phyloP scores from a whole-genome alignment of 2,797 vertebrate genomes.

The Arnoldichthys spilopterus region DNA sequence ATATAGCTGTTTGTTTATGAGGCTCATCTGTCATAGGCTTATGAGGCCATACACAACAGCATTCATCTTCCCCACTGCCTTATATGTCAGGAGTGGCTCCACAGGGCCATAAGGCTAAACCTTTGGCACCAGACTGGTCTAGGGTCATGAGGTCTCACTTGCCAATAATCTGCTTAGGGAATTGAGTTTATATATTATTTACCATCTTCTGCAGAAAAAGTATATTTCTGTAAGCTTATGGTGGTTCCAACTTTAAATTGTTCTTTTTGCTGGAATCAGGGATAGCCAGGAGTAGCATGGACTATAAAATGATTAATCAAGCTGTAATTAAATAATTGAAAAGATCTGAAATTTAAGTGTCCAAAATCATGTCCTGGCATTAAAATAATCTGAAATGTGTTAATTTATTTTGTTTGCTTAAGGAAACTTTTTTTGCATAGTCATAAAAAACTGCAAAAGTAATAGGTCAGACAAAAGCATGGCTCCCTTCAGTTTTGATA shows the following conservation, averaged over 20 bases:
- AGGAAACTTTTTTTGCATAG: too few species aligned
- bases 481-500: slow-evolving; percentile 13
- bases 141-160: not conserved
- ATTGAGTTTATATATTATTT: not conserved
- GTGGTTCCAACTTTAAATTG: not conserved
- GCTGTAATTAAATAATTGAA: not conserved
- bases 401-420: too few species aligned
- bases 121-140: slow-evolving; percentile 21
- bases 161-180: not conserved
- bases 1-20: slow-evolving; percentile 47
- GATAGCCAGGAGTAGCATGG: not conserved
- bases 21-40: slow-evolving; percentile 39
- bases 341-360: not conserved
- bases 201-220: not conserved
- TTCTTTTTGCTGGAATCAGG: not conserved
- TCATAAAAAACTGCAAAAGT: not conserved
- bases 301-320: not conserved
- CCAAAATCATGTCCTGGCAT: too few species aligned
- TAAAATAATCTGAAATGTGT: too few species aligned
- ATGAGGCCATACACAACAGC: slow-evolving; percentile 25
- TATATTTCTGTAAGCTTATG: not conserved
- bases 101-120: slow-evolving; percentile 3
- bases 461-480: slow-evolving; percentile 2
- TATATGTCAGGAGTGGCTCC: slow-evolving; percentile 17
- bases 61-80: slow-evolving; percentile 4